Evolutionary conservation across 2,797 vertebrate genomes (phyloP), one percentile per base, ranked within the genome.

Genomic region (Helicolenus hilgendorfi): DNA sequence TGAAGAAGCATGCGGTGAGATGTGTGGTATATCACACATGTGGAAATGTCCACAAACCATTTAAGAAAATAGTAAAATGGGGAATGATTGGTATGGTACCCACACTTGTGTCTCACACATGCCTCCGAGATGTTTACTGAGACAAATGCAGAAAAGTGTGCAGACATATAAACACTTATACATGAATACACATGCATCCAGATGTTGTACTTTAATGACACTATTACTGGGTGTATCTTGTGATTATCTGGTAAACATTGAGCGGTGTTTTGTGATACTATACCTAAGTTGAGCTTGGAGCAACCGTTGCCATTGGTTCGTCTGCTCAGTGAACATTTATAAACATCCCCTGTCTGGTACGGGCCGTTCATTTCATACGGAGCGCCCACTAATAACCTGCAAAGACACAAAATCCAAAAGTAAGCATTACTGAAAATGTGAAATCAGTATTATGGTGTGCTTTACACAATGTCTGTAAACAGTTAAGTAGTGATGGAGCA

Each of bases 221-320:
- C 18, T 29, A 20, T 29, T 14, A 10, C 33, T 41, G 60, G 3
- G 26, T 77, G 6, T 26, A 15, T 79, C 3, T 67, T 33, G 55
- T 11, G 11, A 60, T 26, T 27, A 1, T 27, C 11, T 72, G 15
- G 11, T 31, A 76, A 78, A 64, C 18, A 33, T 2, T 0, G 3
- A 58, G 70, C 2, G 7, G 11, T 67, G 56, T 83, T 82, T 82
- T 72, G 64, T 77, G 53, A 86, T 86, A 93, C 80, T 65, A 4
- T 98, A 99, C 99, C 99, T 94, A 99, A 96, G 93, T 99, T 99
- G 95, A 99, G 98, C 83, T 99, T 99, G 93, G 98, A 96, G 93
- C 99, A 99, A 90, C 98, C 98, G 35, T 98, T 98, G 62, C 97
- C 96, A 7, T 98, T 97, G 70, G 60, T 93, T 49, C 97, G 96